Conservation (phyloP, 2,113 vertebrate species). For the Pollachius pollachius region DNA sequence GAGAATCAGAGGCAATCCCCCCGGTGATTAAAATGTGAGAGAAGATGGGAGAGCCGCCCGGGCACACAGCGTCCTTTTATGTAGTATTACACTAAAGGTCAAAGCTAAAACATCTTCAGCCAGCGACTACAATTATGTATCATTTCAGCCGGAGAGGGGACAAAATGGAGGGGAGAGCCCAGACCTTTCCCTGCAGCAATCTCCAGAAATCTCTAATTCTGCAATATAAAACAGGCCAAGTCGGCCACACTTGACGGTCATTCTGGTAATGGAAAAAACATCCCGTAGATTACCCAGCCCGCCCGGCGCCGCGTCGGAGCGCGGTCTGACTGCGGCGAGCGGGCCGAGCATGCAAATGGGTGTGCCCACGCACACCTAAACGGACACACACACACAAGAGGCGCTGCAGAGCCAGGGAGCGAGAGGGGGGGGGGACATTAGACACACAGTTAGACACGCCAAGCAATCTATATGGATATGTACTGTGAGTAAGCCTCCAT, state of each 20-base stretch:
- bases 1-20: conserved; percentile 27
- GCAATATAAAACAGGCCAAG: conserved; percentile 75
- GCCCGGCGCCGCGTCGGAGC: conserved; percentile 39
- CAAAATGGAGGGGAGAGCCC: conserved; percentile 69
- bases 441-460: conserved; percentile 3
- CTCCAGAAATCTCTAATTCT: conserved; percentile 83
- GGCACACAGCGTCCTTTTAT: conserved; percentile 75
- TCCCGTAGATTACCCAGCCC: conserved; percentile 46
- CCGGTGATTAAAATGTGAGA: conserved; percentile 53
- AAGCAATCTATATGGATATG: neutral
- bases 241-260: conserved; percentile 68
- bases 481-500: neutral
- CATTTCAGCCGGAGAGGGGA: conserved; percentile 81
- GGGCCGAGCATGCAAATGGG: too few species aligned
- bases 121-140: conserved; percentile 85
- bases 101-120: conserved; percentile 70
- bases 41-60: conserved; percentile 58
- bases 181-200: conserved; percentile 79
- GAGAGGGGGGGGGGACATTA: neutral
- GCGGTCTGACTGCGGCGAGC: conserved; percentile 30
- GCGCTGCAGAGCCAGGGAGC: neutral
- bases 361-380: too few species aligned
- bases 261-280: conserved; percentile 60
- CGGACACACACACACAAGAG: conserved; percentile 27
- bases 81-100: conserved; percentile 80